phyloP scores from a whole-genome alignment of 2,113 vertebrate species.

The Marcusenius ussheri region DNA sequence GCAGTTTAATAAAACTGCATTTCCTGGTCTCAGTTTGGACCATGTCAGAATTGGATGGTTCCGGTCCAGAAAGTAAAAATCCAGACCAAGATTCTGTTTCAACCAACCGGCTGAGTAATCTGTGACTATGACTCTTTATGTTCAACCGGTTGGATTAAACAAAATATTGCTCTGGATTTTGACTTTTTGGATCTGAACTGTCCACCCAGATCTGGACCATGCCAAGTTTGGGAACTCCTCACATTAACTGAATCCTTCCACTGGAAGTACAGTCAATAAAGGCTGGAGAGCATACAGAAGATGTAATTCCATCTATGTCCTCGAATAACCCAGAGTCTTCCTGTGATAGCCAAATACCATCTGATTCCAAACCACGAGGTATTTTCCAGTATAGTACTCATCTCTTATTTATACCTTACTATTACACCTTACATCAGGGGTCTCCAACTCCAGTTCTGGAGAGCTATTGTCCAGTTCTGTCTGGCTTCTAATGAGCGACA shows the following conservation, averaged over 20 bases:
- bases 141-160: not conserved
- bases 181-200: not conserved
- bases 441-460: no score
- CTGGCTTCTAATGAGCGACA: no score
- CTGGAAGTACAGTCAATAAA: not conserved
- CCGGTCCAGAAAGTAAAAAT: not conserved
- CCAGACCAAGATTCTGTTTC: not conserved
- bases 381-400: not conserved
- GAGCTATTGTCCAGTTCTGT: no score
- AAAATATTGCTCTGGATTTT: not conserved
- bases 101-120: not conserved
- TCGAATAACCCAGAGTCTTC: not conserved
- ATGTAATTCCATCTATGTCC: not conserved
- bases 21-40: not conserved
- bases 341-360: not conserved
- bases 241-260: not conserved
- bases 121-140: not conserved
- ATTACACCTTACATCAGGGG: not conserved
- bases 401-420: not conserved
- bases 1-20: not conserved
- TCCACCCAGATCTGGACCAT: not conserved
- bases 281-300: not conserved
- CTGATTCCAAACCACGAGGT: not conserved
- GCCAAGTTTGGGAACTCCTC: not conserved
- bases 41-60: not conserved